A percentile compares a stretch with the other conserved stretches of the same genome.
Evolutionary conservation across 2,113 vertebrate species (phyloP).

Genomic region (Crotophaga sulcirostris): DNA sequence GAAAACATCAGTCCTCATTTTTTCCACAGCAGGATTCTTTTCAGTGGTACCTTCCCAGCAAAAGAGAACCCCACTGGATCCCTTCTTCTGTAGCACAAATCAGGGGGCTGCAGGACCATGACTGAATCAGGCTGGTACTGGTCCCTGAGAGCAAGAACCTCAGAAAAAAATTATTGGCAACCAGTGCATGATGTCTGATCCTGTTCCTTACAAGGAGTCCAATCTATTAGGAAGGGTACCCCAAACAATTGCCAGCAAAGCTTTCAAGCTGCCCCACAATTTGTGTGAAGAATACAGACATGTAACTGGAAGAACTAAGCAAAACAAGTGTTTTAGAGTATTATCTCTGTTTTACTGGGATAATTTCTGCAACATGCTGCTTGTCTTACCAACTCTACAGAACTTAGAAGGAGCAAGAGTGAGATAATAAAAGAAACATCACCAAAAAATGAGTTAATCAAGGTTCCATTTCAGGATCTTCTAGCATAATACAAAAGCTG

Average conservation of each 20-base stretch:
- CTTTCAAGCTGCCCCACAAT: neutral
- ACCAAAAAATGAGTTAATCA: neutral
- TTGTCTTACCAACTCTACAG: neutral
- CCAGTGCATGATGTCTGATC: neutral
- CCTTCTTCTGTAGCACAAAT: neutral
- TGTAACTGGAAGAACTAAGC: neutral
- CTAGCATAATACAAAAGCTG: neutral
- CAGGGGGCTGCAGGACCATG: neutral
- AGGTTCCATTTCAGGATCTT: neutral
- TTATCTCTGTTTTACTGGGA: neutral
- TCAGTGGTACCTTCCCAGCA: neutral
- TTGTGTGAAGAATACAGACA: neutral
- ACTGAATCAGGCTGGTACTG: neutral
- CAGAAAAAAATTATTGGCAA: neutral
- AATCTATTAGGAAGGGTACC: neutral
- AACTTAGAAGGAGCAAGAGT: neutral
- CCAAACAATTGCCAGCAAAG: neutral
- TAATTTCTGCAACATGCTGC: neutral
- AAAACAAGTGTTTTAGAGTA: neutral
- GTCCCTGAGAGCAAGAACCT: neutral
- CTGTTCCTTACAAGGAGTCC: neutral
- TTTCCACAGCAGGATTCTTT: neutral
- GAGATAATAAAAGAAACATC: neutral
- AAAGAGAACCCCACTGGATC: neutral
- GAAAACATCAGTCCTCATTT: neutral